Evolutionary conservation across 1,140 invertebrate genomes (phyloP).

Genomic region (Drosophila arawakana): DNA sequence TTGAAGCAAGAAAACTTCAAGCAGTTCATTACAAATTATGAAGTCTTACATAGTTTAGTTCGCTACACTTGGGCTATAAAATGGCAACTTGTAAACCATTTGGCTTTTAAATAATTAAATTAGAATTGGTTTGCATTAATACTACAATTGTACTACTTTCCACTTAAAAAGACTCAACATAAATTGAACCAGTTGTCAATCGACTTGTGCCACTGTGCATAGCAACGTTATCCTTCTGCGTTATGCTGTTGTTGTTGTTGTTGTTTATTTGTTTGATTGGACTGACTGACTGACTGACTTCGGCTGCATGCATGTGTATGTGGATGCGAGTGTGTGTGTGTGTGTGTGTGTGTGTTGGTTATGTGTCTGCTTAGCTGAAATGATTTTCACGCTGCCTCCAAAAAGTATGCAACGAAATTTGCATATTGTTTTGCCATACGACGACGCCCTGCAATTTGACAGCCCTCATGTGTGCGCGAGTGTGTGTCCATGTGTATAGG

Average conservation of each 20-base stretch:
- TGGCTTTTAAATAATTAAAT: too few relatives aligned
- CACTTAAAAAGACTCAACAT: too few relatives aligned
- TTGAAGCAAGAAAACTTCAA: neutral
- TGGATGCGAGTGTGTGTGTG: slow-evolving; percentile 3
- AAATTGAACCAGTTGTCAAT: neutral
- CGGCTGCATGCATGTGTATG: neutral
- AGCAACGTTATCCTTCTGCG: neutral
- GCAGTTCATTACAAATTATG: too few relatives aligned
- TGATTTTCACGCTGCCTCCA: slow-evolving; percentile 78
- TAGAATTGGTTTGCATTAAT: too few relatives aligned
- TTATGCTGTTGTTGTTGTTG: slow-evolving; percentile 26
- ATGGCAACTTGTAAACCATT: too few relatives aligned
- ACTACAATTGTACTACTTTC: too few relatives aligned
- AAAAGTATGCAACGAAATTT: slow-evolving; percentile 81
- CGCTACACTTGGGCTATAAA: too few relatives aligned
- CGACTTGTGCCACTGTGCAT: neutral
- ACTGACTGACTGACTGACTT: slow-evolving; percentile 33
- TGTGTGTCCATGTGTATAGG: slow-evolving; percentile 19
- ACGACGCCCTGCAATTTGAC: slow-evolving; percentile 56
- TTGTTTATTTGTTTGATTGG: slow-evolving; percentile 55
- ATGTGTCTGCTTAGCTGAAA: slow-evolving; percentile 69
- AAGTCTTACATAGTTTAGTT: too few relatives aligned
- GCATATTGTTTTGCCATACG: slow-evolving; percentile 78
- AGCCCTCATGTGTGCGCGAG: slow-evolving; percentile 1
- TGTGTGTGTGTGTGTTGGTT: slow-evolving; percentile 35